Percentiles rank a stretch among this genome's conserved stretches.
Conservation (phyloP, 2,113 vertebrate genomes). For the Trematocara zebra region DNA sequence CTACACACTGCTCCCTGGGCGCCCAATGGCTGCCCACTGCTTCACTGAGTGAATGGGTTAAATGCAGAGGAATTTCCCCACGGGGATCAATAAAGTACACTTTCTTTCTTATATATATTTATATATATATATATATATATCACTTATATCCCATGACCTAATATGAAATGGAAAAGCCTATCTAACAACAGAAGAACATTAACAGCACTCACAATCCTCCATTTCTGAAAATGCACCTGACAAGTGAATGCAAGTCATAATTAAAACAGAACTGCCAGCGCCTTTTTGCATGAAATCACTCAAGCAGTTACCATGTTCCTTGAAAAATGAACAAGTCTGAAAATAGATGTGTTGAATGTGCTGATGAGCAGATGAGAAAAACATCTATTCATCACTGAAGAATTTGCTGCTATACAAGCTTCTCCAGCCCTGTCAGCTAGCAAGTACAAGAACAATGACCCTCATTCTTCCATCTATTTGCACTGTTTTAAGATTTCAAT, state of each 20-base stretch:
- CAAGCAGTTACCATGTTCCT: background rate
- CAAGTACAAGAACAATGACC: background rate
- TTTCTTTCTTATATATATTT: too few relatives aligned
- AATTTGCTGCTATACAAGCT: background rate
- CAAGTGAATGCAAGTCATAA: background rate
- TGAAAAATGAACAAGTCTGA: conserved; percentile 7
- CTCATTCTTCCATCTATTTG: background rate
- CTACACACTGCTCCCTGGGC: too few relatives aligned
- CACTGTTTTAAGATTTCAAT: background rate
- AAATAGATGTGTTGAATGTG: conserved; percentile 43
- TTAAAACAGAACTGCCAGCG: background rate
- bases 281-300: conserved; percentile 3
- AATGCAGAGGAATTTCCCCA: too few relatives aligned
- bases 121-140: too few relatives aligned
- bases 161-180: background rate
- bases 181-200: background rate
- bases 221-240: background rate
- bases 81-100: too few relatives aligned
- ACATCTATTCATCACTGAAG: conserved; percentile 2
- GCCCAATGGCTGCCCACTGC: too few relatives aligned
- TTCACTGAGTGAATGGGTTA: too few relatives aligned
- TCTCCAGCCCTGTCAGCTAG: background rate
- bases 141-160: background rate
- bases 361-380: conserved; percentile 39
- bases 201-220: background rate